Percentiles rank a stretch among this genome's conserved stretches.
Evolutionary conservation across 2,797 vertebrate genomes (phyloP).

Genomic region (Enteromius treurensis): DNA sequence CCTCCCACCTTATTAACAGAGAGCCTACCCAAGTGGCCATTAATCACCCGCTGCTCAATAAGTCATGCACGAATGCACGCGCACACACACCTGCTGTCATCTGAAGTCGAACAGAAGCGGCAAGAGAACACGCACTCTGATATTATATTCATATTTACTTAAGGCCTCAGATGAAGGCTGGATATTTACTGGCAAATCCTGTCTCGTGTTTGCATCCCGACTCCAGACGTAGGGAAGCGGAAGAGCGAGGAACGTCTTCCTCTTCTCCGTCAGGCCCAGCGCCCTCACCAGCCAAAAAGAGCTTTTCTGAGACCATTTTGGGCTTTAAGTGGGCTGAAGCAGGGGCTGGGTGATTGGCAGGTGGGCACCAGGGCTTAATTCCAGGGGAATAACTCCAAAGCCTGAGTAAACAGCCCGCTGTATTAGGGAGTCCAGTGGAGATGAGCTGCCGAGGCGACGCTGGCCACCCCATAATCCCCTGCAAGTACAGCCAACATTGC

Average conservation of each 20-base stretch:
- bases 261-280: background rate
- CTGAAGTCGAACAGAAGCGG: background rate
- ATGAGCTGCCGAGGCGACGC: conserved; percentile 43
- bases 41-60: conserved; percentile 55
- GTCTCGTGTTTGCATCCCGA: background rate
- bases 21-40: conserved; percentile 52
- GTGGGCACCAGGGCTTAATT: conserved; percentile 72
- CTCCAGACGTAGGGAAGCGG: background rate
- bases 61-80: conserved; percentile 21
- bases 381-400: conserved; percentile 69
- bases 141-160: background rate
- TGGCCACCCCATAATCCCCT: conserved; percentile 50
- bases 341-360: conserved; percentile 68
- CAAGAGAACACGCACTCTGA: background rate
- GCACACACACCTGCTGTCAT: background rate
- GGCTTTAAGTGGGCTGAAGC: conserved; percentile 27
- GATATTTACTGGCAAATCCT: conserved; percentile 25
- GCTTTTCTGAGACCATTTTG: conserved; percentile 20
- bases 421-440: conserved; percentile 59
- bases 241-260: background rate
- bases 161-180: background rate
- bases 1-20: conserved; percentile 62
- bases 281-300: conserved; percentile 25
- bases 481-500: conserved; percentile 50
- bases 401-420: conserved; percentile 69